Evolutionary conservation across 2,888 invertebrate genomes (phyloP).

Genomic region (Ormyrus rosae): DNA sequence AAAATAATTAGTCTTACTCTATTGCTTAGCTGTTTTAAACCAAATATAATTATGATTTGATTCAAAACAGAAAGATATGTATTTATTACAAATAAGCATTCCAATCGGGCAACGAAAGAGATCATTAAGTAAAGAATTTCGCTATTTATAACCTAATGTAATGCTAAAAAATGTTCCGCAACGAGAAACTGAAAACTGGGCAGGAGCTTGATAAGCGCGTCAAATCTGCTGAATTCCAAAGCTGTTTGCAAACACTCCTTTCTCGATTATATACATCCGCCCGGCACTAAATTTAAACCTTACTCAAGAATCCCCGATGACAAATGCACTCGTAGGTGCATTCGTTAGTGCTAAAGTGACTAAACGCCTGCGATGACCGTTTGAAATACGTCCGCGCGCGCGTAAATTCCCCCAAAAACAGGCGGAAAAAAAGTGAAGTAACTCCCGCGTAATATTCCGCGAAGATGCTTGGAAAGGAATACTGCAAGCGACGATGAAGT

Average conservation of each 20-base stretch:
- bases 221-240: not conserved
- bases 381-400: not conserved
- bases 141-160: too few relatives aligned
- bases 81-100: too few relatives aligned
- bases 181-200: too few relatives aligned
- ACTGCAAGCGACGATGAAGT: constrained; percentile 57
- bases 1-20: too few relatives aligned
- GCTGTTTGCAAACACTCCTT: not conserved
- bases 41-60: too few relatives aligned
- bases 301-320: not conserved
- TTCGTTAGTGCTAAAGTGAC: not conserved
- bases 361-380: not conserved
- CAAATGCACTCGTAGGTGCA: not conserved
- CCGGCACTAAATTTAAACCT: constrained; percentile 1
- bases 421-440: not conserved
- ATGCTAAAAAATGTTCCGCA: too few relatives aligned
- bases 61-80: too few relatives aligned
- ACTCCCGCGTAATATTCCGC: not conserved
- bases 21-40: too few relatives aligned
- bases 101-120: too few relatives aligned
- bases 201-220: not conserved
- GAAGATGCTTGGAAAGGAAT: not conserved
- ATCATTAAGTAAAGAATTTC: too few relatives aligned
- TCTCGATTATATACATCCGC: not conserved
- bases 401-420: not conserved